Evolutionary conservation across 2,797 vertebrate genomes (phyloP).

Genomic region (Garrulus glandarius): DNA sequence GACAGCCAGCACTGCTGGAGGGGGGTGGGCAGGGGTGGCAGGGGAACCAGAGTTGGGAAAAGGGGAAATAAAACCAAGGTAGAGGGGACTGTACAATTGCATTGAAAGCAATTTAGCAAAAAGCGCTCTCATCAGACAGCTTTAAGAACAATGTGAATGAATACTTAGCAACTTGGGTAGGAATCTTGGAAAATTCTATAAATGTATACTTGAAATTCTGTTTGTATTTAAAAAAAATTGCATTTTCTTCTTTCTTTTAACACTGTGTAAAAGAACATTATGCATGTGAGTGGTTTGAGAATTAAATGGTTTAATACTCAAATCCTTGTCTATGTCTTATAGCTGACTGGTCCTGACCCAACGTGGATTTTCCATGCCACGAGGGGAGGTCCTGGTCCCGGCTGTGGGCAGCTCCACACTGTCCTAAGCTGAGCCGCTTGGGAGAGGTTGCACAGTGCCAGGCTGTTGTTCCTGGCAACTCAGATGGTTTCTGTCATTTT

Average conservation of each 20-base stretch:
- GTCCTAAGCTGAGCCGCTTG: neutral
- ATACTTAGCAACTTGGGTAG: constrained; percentile 79
- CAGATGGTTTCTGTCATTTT: neutral
- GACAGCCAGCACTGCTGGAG: neutral
- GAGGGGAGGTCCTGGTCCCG: neutral
- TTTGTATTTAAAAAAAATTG: constrained; percentile 74
- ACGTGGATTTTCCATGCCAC: rapidly evolving
- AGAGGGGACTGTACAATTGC: constrained; percentile 68
- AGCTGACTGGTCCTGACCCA: neutral
- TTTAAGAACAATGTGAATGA: constrained; percentile 85
- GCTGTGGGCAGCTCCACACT: neutral
- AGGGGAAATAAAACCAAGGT: constrained; percentile 25
- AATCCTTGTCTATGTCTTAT: neutral
- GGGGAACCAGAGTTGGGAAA: constrained; percentile 4
- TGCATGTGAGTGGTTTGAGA: constrained; percentile 84
- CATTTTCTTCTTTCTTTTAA: constrained; percentile 82
- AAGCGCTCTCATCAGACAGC: constrained; percentile 76
- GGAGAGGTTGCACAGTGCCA: neutral
- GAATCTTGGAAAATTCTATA: constrained; percentile 78
- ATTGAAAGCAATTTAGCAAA: constrained; percentile 73
- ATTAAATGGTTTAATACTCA: constrained; percentile 83
- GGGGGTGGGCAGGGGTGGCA: neutral
- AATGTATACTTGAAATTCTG: constrained; percentile 82
- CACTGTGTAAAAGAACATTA: constrained; percentile 84
- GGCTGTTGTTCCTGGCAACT: neutral